These are phyloP conservation scores for Typhlomys cinereus DNA, from an alignment of 2,113 vertebrate species.

Conservation along the genomic window DNA sequence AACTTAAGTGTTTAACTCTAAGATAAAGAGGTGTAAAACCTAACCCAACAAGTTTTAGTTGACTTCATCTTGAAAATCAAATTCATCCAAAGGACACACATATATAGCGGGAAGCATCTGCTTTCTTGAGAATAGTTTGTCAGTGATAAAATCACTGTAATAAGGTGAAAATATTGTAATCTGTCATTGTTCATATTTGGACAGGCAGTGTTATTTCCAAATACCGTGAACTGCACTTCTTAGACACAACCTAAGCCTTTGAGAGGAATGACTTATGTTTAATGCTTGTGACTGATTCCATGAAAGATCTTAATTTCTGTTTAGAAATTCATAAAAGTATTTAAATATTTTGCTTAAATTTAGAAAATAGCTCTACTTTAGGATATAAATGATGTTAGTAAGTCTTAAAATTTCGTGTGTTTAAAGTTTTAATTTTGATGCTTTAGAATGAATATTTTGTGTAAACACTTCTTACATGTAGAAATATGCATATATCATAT, in stretches of 20 bases:
- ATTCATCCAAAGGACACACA: not conserved
- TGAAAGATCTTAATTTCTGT: not conserved
- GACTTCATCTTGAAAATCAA: not conserved
- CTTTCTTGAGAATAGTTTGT: conserved; percentile 26
- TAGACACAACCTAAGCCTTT: not conserved
- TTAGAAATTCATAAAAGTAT: not conserved
- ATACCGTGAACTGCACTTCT: not conserved
- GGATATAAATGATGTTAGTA: not conserved
- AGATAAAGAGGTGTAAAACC: not conserved
- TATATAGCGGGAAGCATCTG: not conserved
- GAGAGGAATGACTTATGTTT: not conserved
- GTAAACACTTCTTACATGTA: not conserved
- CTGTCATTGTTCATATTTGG: not conserved
- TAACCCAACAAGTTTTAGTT: not conserved
- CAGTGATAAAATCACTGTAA: not conserved
- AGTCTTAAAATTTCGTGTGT: not conserved
- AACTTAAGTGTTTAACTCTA: not conserved
- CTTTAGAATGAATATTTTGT: not conserved
- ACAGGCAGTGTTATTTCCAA: not conserved
- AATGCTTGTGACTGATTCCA: not conserved
- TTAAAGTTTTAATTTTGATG: not conserved
- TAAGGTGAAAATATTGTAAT: not conserved
- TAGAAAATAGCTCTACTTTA: not conserved
- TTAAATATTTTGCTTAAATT: not conserved
- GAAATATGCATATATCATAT: not conserved